Evolutionary conservation across 2,888 invertebrate species (phyloP), one percentile per base, ranked within the genome.

Genomic region (Ormia ochracea): DNA sequence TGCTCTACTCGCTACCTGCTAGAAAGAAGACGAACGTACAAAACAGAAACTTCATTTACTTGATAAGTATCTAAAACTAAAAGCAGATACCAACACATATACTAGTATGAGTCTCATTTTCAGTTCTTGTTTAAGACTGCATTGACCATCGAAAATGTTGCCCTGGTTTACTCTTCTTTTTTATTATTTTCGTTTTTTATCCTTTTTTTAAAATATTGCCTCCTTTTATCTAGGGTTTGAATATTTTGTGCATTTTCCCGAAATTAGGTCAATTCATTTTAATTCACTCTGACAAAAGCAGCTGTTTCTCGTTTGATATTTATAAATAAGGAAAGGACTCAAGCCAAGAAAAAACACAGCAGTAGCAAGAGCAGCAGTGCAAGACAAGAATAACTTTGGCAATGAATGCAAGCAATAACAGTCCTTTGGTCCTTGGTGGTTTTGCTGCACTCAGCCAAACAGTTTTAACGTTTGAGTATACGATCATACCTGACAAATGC

Each of bases 181-280:
- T n/a, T n/a, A n/a, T n/a, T n/a, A n/a, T n/a, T n/a, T n/a, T n/a
- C n/a, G n/a, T n/a, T n/a, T n/a, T 5, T 41, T 54, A 10, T 38
- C 21, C 4, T 17, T 21, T 68, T 31, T 17, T 14, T 23, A 17
- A 4, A 28, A 33, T 3, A 28, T 36, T 52, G 33, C 43, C 23
- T 28, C 5, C 9, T 50, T 50, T 59, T 28, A 28, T 45, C 9
- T 12, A 59, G n/a, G 31, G 50, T 61, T 50, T 31, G 14, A 31
- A 52, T 43, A 17, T 52, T 45, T 56, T 38, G 38, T 52, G 23
- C 36, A 31, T 26, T 78, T 68, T 19, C 10, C 52, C 19, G 69
- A 80, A 80, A 76, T 76, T 80, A 63, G 80, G 80, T 80, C 80
- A 80, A 28, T 36, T 58, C 23, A 79, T 43, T 73, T 66, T 26